Percentiles rank a stretch among this genome's conserved stretches.
Evolutionary conservation across 2,888 invertebrate species (phyloP).

Genomic region (Drosophila parthenogenetica): DNA sequence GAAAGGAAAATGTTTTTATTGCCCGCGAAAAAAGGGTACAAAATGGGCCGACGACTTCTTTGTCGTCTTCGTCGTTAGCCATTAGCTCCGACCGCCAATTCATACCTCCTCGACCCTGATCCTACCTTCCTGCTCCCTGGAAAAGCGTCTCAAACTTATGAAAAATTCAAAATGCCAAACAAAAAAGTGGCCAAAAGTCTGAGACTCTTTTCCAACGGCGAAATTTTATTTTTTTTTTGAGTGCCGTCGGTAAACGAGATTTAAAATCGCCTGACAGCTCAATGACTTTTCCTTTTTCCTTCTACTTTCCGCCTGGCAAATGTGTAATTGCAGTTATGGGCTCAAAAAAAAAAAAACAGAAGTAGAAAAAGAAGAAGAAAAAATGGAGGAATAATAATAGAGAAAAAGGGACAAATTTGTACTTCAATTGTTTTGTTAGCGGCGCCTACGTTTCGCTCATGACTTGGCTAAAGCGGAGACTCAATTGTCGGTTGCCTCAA

Average conservation of each 20-base stretch:
- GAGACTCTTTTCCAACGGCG: constrained; percentile 5
- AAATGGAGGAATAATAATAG: no score
- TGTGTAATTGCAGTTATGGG: constrained; percentile 68
- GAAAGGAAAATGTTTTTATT: constrained; percentile 78
- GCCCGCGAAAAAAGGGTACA: constrained; percentile 77
- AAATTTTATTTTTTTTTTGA: constrained; percentile 10
- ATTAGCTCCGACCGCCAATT: constrained; percentile 48
- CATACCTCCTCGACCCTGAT: no score
- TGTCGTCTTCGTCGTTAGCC: constrained; percentile 59
- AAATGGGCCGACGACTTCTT: constrained; percentile 58
- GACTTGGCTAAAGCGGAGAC: constrained; percentile 55
- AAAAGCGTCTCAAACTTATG: constrained; percentile 58
- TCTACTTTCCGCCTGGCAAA: constrained; percentile 35
- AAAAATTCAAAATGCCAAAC: constrained; percentile 61
- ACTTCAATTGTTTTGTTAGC: constrained; percentile 63
- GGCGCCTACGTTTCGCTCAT: constrained; percentile 54
- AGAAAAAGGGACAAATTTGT: constrained; percentile 42
- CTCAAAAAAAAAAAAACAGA: constrained; percentile 7
- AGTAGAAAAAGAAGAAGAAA: no score
- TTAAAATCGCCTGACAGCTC: constrained; percentile 63
- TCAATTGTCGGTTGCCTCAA: constrained; percentile 15
- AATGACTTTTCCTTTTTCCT: constrained; percentile 69
- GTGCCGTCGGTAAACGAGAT: constrained; percentile 69
- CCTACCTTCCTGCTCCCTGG: background rate
- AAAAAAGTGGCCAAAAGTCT: constrained; percentile 44